Evolutionary conservation across 92 coral and sea anemone species (phyloP), one percentile per base, ranked within the genome.

Genomic region (Epizoanthus illoricatus): DNA sequence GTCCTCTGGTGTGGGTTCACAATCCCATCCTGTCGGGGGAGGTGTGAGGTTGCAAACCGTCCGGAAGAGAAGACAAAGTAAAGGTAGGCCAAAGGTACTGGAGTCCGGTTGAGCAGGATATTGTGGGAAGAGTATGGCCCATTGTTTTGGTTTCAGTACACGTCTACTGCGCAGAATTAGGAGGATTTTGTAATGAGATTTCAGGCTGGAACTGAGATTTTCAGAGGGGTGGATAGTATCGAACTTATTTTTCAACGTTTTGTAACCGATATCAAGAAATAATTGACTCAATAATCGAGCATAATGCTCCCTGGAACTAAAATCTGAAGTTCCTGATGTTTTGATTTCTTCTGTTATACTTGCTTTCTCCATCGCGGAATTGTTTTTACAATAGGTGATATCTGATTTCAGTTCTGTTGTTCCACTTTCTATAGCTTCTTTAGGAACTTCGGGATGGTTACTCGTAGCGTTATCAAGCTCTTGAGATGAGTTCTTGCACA

Each of bases 51-150:
- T 64, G 41, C 82, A 78, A 12, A 78, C 28, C 65, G 71, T 78
- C 65, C 82, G 82, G 7, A 78, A 13, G 60, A 78, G 82, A 21
- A 78, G 28, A 20, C 56, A 20, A 6, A 78, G 82, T 78, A 78
- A 45, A 19, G 60, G 64, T 58, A 78, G 28, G 47, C 43, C 82
- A 13, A 78, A 78, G 6, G 71, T 64, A 42, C 20, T 78, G 43
- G 82, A 78, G 61, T 63, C 82, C 4, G 82, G 82, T 45, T 78
- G 82, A 4, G 70, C 41, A 11, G 82, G 82, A 56, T 78, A 78
- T 20, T 64, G 82, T 0, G 82, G 82, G 60, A 78, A 78, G 41
- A 78, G 82, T 45, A 42, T 63, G 24, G 56, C 82, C 82, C 82
- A 78, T 45, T 63, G 59, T 20, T 42, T 43, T 5, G 69, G 69